Evolutionary conservation across 2,888 invertebrate genomes (phyloP), one percentile per base, ranked within the genome.

Genomic region (Deilephila elpenor): DNA sequence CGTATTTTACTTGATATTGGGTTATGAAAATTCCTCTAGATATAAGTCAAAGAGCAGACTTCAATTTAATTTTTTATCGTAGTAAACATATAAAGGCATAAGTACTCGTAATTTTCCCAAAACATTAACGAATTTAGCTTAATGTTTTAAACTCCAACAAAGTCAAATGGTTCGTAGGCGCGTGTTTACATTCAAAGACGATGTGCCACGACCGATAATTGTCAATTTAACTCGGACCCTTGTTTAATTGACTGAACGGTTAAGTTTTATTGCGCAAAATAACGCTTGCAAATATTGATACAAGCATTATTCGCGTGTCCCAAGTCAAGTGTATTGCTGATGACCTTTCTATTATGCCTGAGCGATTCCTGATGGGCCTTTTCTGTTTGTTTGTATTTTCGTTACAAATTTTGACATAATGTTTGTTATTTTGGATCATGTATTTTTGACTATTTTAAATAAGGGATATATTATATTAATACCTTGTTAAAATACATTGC

Each of bases 281-380:
- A 81, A 82, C 82, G 80, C 25, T 76, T 75, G 86, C 83, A 87
- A 89, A 89, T 88, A 90, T 89, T 90, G 86, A 84, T 85, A 86
- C 84, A 86, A 81, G 84, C 83, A 84, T 82, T 83, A 84, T 84
- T 84, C 75, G 78, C 77, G 78, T 82, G 78, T 78, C 82, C 82
- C 76, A 74, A 82, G 80, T 79, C 77, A 85, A 87, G 84, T 84
- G 84, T 82, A 81, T 79, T 61, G 62, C 77, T 86, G 86, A 86
- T 86, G 86, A 85, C 88, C 82, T 81, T 83, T 81, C 84, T 84
- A 83, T 86, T 86, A 84, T 84, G 83, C 82, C 81, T 92, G 91
- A 93, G 87, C 89, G 91, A 86, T 89, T 89, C 91, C 89, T 92
- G 90, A 93, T 92, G 89, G 84, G 83, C 72, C 79, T 80, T 75